phyloP scores from a whole-genome alignment of 2,888 invertebrate genomes.

The Drosophila buzzatii region DNA sequence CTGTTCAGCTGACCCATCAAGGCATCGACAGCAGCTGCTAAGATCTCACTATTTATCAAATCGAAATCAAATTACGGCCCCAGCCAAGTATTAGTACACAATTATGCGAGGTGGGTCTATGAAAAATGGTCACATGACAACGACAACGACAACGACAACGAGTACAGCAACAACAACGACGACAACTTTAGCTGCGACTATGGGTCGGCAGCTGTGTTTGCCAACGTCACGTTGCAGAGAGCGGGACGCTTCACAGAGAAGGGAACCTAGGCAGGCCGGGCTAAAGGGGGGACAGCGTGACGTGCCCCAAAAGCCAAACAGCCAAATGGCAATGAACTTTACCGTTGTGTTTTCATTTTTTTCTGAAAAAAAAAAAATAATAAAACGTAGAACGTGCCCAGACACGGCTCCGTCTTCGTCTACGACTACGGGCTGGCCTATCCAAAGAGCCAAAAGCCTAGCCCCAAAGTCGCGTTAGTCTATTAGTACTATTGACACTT shows the following conservation, averaged over 20 bases:
- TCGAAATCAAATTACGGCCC: conserved; percentile 53
- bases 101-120: conserved; percentile 39
- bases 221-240: conserved; percentile 45
- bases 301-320: conserved; percentile 59
- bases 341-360: conserved; percentile 63
- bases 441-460: conserved; percentile 28
- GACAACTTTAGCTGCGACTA: conserved; percentile 35
- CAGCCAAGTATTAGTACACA: conserved; percentile 22
- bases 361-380: conserved; percentile 39
- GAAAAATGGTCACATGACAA: conserved; percentile 75
- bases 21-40: conserved; percentile 47
- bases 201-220: conserved; percentile 76
- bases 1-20: conserved; percentile 28
- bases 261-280: background rate
- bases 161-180: background rate
- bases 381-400: conserved; percentile 46
- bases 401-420: conserved; percentile 31
- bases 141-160: conserved; percentile 3
- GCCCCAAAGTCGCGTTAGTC: conserved; percentile 57
- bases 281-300: conserved; percentile 31
- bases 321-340: conserved; percentile 82
- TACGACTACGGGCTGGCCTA: conserved; percentile 18
- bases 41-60: conserved; percentile 55
- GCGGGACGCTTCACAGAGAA: background rate
- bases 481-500: conserved; percentile 84